A percentile compares a stretch with the other conserved stretches of the same genome.
These are phyloP conservation scores for Cryptocephalus primarius DNA, from an alignment of 2,888 invertebrate genomes.

Conservation along the genomic window DNA sequence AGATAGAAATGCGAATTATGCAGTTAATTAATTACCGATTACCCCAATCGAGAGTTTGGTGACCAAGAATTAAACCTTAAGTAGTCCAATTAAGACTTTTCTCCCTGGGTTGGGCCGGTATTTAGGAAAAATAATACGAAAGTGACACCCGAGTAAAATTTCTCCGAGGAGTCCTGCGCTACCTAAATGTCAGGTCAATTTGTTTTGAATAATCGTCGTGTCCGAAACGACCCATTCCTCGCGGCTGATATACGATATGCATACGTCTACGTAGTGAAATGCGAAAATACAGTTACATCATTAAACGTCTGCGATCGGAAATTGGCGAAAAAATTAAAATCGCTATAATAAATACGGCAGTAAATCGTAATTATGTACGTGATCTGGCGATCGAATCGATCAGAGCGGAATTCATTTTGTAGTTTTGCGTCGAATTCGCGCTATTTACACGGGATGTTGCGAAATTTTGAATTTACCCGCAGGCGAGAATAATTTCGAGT, in stretches of 20 bases:
- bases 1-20: too few relatives aligned
- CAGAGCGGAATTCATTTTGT: not conserved
- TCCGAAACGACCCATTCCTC: slow-evolving; percentile 16
- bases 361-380: slow-evolving; percentile 18
- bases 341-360: slow-evolving; percentile 7
- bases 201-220: slow-evolving; percentile 16
- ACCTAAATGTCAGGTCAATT: not conserved
- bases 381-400: slow-evolving; percentile 9
- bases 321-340: not conserved
- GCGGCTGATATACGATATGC: slow-evolving; percentile 18
- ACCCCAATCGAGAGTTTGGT: too few relatives aligned
- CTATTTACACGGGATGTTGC: too few relatives aligned
- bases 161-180: too few relatives aligned
- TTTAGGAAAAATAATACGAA: too few relatives aligned
- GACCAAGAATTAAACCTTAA: too few relatives aligned
- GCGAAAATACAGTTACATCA: slow-evolving; percentile 12
- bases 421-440: not conserved
- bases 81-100: too few relatives aligned
- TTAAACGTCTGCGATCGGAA: slow-evolving; percentile 3
- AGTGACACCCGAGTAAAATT: too few relatives aligned
- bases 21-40: too few relatives aligned
- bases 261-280: slow-evolving; percentile 11
- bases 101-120: too few relatives aligned
- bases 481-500: too few relatives aligned
- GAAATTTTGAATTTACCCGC: too few relatives aligned